These are phyloP conservation scores for Drosophila algonquin DNA, from an alignment of 2,888 invertebrate species.

Conservation along the genomic window DNA sequence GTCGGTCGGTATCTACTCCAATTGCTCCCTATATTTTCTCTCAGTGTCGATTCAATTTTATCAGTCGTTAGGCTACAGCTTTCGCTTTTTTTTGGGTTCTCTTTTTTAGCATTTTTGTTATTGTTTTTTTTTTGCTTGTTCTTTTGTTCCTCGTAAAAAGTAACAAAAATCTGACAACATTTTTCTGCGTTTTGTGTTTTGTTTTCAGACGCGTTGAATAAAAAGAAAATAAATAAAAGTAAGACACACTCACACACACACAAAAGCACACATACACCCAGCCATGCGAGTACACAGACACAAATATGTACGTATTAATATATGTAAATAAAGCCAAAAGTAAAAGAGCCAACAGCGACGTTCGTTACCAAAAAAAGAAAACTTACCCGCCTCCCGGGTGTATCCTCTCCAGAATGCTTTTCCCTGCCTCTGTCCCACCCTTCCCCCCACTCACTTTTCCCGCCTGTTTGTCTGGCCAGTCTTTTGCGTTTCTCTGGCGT, in stretches of 20 bases:
- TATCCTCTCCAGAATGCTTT: neutral
- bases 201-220: conserved; percentile 53
- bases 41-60: conserved; percentile 28
- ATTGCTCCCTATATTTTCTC: neutral
- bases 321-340: conserved; percentile 61
- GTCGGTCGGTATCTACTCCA: no score
- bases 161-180: conserved; percentile 58
- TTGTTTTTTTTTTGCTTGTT: conserved; percentile 38
- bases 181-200: conserved; percentile 30
- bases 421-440: neutral
- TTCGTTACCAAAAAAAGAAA: conserved; percentile 57
- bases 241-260: conserved; percentile 18
- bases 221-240: conserved; percentile 66
- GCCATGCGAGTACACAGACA: neutral
- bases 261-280: conserved; percentile 8
- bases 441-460: conserved; percentile 34
- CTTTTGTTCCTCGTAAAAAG: conserved; percentile 48
- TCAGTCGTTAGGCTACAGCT: conserved; percentile 8
- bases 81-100: conserved; percentile 21
- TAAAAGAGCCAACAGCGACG: conserved; percentile 47
- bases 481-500: conserved; percentile 27
- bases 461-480: conserved; percentile 72
- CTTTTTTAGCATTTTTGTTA: conserved; percentile 43
- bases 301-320: conserved; percentile 63
- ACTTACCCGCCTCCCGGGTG: conserved; percentile 35